Evolutionary conservation across 2,888 invertebrate genomes (phyloP).

Genomic region (Sphinx pinastri): DNA sequence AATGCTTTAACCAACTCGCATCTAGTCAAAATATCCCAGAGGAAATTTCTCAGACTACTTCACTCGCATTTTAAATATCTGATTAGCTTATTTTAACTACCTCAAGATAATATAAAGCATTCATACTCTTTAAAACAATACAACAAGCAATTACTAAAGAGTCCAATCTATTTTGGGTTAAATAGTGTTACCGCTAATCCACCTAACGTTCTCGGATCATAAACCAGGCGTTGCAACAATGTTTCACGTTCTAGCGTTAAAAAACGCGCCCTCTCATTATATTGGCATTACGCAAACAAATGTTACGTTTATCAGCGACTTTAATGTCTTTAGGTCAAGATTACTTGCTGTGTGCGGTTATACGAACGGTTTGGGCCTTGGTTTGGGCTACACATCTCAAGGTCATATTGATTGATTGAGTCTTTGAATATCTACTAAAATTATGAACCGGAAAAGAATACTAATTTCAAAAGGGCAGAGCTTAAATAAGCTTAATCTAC

Average conservation of each 20-base stretch:
- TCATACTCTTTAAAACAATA: too few species aligned
- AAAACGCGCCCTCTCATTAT: slow-evolving; percentile 14
- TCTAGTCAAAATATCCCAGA: too few species aligned
- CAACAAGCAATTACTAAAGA: slow-evolving; percentile 1
- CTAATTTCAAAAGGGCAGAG: background rate
- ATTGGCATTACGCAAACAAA: slow-evolving; percentile 18
- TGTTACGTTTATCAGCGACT: slow-evolving; percentile 9
- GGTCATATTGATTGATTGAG: background rate
- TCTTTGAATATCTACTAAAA: background rate
- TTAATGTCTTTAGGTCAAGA: slow-evolving; percentile 19
- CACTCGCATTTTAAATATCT: too few species aligned
- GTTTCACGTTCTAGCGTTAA: slow-evolving; percentile 23
- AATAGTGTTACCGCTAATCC: background rate
- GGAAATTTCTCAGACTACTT: too few species aligned
- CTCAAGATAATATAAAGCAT: too few species aligned
- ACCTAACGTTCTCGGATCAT: slow-evolving; percentile 16
- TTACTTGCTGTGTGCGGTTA: background rate
- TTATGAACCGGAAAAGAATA: background rate
- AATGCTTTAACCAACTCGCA: too few species aligned
- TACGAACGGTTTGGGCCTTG: background rate
- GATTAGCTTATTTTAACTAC: too few species aligned
- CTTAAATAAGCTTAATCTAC: background rate
- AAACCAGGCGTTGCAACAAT: slow-evolving; percentile 15
- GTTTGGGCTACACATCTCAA: background rate
- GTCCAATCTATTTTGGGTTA: background rate